These are phyloP conservation scores for Phylloscopus whistleri DNA, from an alignment of 2,113 vertebrate species.

Conservation along the genomic window DNA sequence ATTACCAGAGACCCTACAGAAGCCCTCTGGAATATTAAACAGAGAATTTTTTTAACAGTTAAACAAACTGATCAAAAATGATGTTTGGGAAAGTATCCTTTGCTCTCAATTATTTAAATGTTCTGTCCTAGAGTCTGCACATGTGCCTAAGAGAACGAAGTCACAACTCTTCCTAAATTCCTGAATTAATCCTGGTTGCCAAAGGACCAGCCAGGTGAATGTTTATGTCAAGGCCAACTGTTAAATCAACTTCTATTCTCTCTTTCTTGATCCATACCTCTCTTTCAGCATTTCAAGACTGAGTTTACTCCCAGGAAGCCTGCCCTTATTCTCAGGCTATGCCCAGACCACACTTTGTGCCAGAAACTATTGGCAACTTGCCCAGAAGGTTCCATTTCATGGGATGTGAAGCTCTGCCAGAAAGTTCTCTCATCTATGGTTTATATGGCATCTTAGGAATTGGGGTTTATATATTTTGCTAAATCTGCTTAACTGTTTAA, in stretches of 20 bases:
- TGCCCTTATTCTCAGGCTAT: not conserved
- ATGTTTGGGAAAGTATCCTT: not conserved
- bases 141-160: not conserved
- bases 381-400: not conserved
- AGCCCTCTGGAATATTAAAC: not conserved
- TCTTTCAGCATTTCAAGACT: not conserved
- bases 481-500: not conserved
- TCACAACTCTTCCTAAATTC: not conserved
- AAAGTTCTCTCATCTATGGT: not conserved
- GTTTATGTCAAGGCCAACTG: not conserved
- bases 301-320: not conserved
- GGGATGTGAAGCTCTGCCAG: not conserved
- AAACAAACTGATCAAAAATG: not conserved
- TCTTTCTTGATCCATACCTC: not conserved
- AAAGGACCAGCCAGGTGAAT: not conserved
- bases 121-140: not conserved
- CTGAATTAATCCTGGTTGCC: not conserved
- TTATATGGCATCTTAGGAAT: not conserved
- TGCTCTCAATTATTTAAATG: not conserved
- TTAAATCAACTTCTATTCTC: not conserved
- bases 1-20: not conserved
- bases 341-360: not conserved
- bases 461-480: not conserved
- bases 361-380: not conserved
- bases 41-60: not conserved